These are phyloP conservation scores for Drosophila lacteicornis DNA, from an alignment of 1,140 invertebrate species.

Conservation along the genomic window DNA sequence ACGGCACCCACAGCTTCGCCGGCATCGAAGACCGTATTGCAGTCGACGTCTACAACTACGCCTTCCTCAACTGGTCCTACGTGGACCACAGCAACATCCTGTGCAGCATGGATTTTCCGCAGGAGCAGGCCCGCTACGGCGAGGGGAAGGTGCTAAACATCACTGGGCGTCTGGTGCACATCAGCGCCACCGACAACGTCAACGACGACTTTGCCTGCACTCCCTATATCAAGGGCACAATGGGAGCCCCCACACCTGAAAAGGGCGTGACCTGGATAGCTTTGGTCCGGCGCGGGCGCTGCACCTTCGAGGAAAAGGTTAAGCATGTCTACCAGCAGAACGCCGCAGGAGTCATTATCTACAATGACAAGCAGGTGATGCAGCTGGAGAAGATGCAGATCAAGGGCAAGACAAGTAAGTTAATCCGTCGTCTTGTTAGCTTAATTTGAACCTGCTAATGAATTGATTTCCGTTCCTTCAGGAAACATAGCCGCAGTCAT, in stretches of 20 bases:
- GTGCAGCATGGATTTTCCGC: constrained; percentile 74
- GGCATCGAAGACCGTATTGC: constrained; percentile 69
- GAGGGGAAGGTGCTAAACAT: constrained; percentile 88
- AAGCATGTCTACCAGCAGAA: constrained; percentile 89
- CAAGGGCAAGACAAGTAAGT: constrained; percentile 87
- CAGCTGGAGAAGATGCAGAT: constrained; percentile 90
- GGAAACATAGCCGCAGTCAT: constrained; percentile 92
- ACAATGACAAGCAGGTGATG: constrained; percentile 89
- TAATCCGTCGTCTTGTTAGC: not conserved
- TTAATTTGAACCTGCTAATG: not conserved
- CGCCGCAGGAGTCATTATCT: constrained; percentile 90
- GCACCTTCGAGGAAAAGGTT: constrained; percentile 91
- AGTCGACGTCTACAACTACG: constrained; percentile 75
- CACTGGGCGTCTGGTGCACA: constrained; percentile 87
- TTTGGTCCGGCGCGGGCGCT: constrained; percentile 89
- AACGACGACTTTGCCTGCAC: constrained; percentile 89
- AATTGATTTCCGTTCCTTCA: constrained; percentile 73
- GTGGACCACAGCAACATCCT: constrained; percentile 54
- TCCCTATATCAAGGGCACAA: constrained; percentile 86
- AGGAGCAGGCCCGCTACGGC: constrained; percentile 89
- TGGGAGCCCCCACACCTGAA: constrained; percentile 85
- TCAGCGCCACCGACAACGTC: constrained; percentile 85
- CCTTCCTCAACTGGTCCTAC: constrained; percentile 81
- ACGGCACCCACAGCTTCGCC: constrained; percentile 62
- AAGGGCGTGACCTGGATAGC: constrained; percentile 90